A percentile compares a stretch with the other conserved stretches of the same genome.
phyloP scores from a whole-genome alignment of 2,888 invertebrate species.

The Tineola bisselliella region DNA sequence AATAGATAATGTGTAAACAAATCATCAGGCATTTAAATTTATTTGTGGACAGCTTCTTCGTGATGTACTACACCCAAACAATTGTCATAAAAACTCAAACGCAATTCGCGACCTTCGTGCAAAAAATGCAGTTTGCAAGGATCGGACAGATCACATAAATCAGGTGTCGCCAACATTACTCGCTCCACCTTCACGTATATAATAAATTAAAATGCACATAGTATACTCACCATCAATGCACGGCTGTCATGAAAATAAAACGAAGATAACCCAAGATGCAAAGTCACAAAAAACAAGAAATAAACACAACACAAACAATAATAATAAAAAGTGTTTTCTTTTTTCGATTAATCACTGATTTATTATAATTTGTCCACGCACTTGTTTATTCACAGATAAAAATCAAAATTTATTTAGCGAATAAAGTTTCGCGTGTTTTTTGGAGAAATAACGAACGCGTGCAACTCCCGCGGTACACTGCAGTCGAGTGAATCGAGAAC shows the following conservation, averaged over 20 bases:
- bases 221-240: constrained; percentile 57
- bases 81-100: constrained; percentile 32
- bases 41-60: not conserved
- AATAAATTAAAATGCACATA: constrained; percentile 50
- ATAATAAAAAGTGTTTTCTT: not conserved
- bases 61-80: not conserved
- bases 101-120: constrained; percentile 46
- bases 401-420: constrained; percentile 33
- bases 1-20: constrained; percentile 1
- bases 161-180: constrained; percentile 16
- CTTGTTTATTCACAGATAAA: constrained; percentile 29
- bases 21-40: not conserved
- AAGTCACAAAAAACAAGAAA: constrained; percentile 42
- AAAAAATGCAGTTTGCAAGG: constrained; percentile 32
- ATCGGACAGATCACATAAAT: not conserved
- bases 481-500: constrained; percentile 38
- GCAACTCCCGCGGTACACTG: constrained; percentile 36
- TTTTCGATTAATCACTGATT: not conserved
- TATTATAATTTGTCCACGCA: constrained; percentile 1
- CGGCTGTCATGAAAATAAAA: constrained; percentile 52
- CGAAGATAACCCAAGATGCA: constrained; percentile 52
- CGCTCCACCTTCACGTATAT: constrained; percentile 32
- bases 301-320: constrained; percentile 31
- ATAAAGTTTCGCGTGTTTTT: constrained; percentile 41
- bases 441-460: constrained; percentile 35